Base-by-base conservation (phyloP, 2,888 invertebrate genomes). In the Lissocephala sabroskyi region DNA sequence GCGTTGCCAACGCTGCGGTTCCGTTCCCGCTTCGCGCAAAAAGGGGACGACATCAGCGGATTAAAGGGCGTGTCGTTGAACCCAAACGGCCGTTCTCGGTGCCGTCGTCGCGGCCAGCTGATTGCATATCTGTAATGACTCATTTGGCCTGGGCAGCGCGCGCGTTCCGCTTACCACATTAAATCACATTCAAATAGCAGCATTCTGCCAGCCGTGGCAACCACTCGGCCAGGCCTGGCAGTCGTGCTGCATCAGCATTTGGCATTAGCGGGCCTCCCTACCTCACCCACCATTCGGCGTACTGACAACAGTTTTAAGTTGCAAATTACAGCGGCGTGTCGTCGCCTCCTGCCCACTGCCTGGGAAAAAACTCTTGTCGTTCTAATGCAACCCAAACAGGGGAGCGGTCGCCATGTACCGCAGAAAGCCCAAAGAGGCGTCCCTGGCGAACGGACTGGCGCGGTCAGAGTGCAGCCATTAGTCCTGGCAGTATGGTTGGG, bases 91-190 rank as follows among this genome's bases (percentile, higher is more conserved):
- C n/a, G n/a, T n/a, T n/a, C n/a, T n/a, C n/a, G n/a, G n/a, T n/a
- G n/a, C n/a, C n/a, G n/a, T 52, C 49, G 35, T 43, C 9, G 3
- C 3, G 19, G 60, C 45, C 10, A 10, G 18, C 76, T 57, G 73
- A 75, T 71, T 78, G 68, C 71, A 71, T 55, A 76, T 74, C 66
- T 59, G 73, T 78, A 75, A 78, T 73, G 71, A 75, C 76, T 73
- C 78, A 73, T 78, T 73, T 75, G 59, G 62, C 65, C 66, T 71
- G 76, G 64, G 45, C 61, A 64, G 14, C 13, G 11, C 3, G 33
- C 16, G 26, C 10, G 29, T 33, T 9, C 32, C 6, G 53, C 52
- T 41, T 52, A 52, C 54, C 47, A 53, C 63, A 65, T 74, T 73
- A 61, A 65, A 76, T 68, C 65, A 60, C 51, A 61, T 62, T 50